Evolutionary conservation across 2,797 vertebrate species (phyloP), one percentile per base, ranked within the genome.

Genomic region (Knipowitschia caucasica): DNA sequence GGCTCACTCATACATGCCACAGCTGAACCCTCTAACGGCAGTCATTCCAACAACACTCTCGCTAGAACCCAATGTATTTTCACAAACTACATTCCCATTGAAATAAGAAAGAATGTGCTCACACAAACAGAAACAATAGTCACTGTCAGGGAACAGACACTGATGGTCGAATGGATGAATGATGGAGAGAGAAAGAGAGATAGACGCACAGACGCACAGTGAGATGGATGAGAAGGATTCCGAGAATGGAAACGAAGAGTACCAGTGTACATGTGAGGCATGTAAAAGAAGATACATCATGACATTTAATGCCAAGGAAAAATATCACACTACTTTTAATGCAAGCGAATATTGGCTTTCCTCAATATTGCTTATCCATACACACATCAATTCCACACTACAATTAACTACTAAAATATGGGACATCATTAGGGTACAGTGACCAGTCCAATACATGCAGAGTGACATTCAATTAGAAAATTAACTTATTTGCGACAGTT

Each of bases 81-180:
- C 53, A 74, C 63, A 60, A 64, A 71, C 42, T 60, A 57, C 69
- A 74, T 70, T 74, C 60, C 69, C 59, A 44, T 66, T 50, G 39
- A 77, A 80, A 72, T 64, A 79, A 81, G 43, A 59, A 70, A 80
- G 71, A 59, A 76, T 76, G 72, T 77, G 80, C 87, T 89, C 80
- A 89, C 87, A 89, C 73, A 88, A 80, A 85, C 87, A 89, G 71
- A 89, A 85, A 86, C 86, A 89, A 75, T 85, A 87, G 64, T 89
- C 76, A 6, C 77, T 80, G 53, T 83, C 64, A 23, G 87, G 85
- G 71, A 79, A 85, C 67, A 85, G 59, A 82, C 77, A 87, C 86
- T 89, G 82, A 82, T 82, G 80, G 56, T 31, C 64, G 34, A 72
- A 82, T 72, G 83, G 55, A 69, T 64, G 65, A 69, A 68, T 62